Evolutionary conservation across 2,888 invertebrate genomes (phyloP), one percentile per base, ranked within the genome.

Genomic region (Acrobeloides nanus): DNA sequence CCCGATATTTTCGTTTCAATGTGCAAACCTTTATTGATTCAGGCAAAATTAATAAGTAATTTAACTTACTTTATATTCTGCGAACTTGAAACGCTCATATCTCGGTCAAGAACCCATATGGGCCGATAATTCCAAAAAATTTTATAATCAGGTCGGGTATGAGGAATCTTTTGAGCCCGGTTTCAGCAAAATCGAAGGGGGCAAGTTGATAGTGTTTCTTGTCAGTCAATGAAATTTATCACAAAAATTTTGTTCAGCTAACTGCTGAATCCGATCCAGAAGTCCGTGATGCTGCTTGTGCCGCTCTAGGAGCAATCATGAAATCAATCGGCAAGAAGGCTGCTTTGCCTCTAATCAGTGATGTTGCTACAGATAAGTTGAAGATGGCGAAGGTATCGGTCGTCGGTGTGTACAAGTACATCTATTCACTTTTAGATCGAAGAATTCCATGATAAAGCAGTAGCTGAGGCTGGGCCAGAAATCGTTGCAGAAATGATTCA

Each of bases 271-370:
- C 80, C 78, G 90, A 93, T 78, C 87, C 88, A 0, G 81, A 81
- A 1, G 95, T 51, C 29, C 52, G 51, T 12, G 51, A 51, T 26
- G 84, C 85, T 48, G 84, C 90, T 0, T 88, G 88, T 0, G 87
- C 89, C 73, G 92, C 93, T 0, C 76, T 97, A n/a, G 97, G 95
- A 8, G 90, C 89, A 0, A 83, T 89, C 0, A 84, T 89, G 79
- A 92, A 90, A 76, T 81, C 92, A 4, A 85, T 93, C 10, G 87
- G 92, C 1, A 93, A 95, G 71, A 90, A 89, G 18, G 8, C 48
- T 3, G 46, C 46, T n/a, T 6, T 17, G 21, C 17, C 37, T 10
- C 37, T 53, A 21, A 20, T 53, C 4, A 21, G 33, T 4, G 52
- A 46, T 20, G 51, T 67, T 26, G 58, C 45, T 1, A 35, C 57